These are phyloP conservation scores for Brevimyrus niger DNA, from an alignment of 2,113 vertebrate species.

Conservation along the genomic window DNA sequence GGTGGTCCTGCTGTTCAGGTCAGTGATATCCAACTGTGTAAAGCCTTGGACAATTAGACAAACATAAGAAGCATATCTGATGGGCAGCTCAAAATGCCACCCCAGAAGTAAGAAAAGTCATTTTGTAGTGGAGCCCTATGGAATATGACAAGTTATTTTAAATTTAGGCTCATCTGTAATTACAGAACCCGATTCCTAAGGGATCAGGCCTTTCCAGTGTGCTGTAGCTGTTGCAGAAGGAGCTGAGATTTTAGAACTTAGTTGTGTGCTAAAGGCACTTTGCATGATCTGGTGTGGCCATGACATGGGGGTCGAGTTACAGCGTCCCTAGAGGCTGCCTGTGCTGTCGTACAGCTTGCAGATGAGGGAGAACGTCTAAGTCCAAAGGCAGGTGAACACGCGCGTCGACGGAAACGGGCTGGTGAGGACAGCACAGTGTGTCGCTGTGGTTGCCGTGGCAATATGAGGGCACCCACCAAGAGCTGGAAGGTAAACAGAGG, in stretches of 20 bases:
- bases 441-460: constrained; percentile 13
- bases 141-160: neutral
- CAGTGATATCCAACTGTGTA: neutral
- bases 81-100: no score
- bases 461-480: neutral
- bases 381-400: neutral
- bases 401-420: neutral
- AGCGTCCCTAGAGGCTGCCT: neutral
- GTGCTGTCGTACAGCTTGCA: neutral
- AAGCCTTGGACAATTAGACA: neutral
- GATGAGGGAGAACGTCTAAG: neutral
- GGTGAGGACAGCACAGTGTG: neutral
- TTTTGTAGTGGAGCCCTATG: neutral
- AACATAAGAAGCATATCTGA: neutral
- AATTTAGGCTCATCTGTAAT: constrained; percentile 1
- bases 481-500: neutral
- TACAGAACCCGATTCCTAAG: neutral
- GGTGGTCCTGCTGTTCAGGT: neutral
- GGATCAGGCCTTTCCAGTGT: neutral
- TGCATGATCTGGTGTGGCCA: neutral
- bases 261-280: neutral
- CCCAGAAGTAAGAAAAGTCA: neutral
- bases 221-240: neutral
- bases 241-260: neutral
- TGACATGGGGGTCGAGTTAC: neutral